Evolutionary conservation across 1,140 invertebrate species (phyloP).

Genomic region (Neodiprion pinetum): DNA sequence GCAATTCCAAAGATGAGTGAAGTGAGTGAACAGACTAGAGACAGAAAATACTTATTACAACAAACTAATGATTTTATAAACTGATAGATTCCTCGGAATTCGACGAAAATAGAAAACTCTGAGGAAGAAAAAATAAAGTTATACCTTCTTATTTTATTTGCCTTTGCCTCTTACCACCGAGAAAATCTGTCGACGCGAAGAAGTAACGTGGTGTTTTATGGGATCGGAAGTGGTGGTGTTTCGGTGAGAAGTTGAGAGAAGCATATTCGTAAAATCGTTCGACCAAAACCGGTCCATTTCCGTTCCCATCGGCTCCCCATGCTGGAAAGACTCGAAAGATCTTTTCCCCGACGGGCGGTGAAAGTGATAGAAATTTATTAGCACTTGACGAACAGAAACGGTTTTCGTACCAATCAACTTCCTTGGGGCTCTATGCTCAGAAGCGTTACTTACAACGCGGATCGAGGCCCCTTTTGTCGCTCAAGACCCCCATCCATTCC

Average conservation of each 20-base stretch:
- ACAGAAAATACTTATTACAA: no score
- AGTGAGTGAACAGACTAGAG: no score
- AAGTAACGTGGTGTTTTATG: background rate
- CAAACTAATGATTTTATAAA: no score
- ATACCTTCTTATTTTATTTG: background rate
- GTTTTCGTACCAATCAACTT: slow-evolving; percentile 47
- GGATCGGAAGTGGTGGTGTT: background rate
- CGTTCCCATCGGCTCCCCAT: slow-evolving; percentile 28
- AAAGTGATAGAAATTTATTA: slow-evolving; percentile 51
- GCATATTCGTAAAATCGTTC: slow-evolving; percentile 60
- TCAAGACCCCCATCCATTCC: no score
- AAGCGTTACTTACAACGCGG: no score
- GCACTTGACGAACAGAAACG: slow-evolving; percentile 50
- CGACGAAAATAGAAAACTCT: no score
- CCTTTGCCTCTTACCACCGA: background rate
- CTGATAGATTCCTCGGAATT: no score
- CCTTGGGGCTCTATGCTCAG: no score
- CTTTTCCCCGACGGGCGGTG: background rate
- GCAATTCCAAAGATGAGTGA: no score
- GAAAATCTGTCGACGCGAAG: background rate
- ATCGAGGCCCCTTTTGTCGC: no score
- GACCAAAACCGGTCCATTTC: slow-evolving; percentile 58
- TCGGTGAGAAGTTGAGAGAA: slow-evolving; percentile 36
- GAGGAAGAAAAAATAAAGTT: background rate
- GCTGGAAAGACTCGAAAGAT: background rate